Evolutionary conservation across 2,888 invertebrate species (phyloP), one percentile per base, ranked within the genome.

Genomic region (Oxyteleia sp.): DNA sequence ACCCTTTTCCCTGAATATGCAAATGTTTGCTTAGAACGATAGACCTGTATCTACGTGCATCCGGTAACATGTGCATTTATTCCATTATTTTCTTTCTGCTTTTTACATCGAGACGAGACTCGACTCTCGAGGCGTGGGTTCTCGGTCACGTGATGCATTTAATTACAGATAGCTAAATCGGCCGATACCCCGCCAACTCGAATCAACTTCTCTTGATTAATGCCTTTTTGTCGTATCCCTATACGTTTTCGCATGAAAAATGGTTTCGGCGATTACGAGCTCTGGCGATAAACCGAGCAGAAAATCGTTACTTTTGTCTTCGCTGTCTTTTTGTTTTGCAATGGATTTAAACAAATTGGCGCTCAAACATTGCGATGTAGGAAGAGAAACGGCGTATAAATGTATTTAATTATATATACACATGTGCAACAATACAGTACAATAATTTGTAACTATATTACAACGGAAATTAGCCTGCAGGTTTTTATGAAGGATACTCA

Each of bases 1-100:
- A 82, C 84, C 87, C 63, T 61, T 66, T 71, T 68, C 51, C 66
- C 68, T 72, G 72, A 80, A 84, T 84, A 80, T 80, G 84, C 68
- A 81, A 84, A 84, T 81, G 84, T 84, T 84, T 84, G 75, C 57
- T 84, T 76, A 76, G 72, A 84, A 75, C 61, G 74, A 80, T 81
- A 81, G 74, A 74, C 81, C 74, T 74, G 81, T 81, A 81, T 81
- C 81, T 61, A 74, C 61, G 47, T 51, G 74, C 74, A 81, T 81
- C 81, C 81, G 81, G 81, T 81, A 74, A 66, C 72, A 74, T 43
- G 45, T 72, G 53, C 80, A 81, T 81, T 68, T 63, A 47, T 68
- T 74, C 29, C 53, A 74, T 74, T 74, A 81, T 74, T 81, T 66
- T 66, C 61, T 23, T 49, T 74, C 69, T 47, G 26, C n/a, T 57